A percentile compares a stretch with the other conserved stretches of the same genome.
Conservation (phyloP, 1,140 invertebrate genomes). For the Neelides sp. region DNA sequence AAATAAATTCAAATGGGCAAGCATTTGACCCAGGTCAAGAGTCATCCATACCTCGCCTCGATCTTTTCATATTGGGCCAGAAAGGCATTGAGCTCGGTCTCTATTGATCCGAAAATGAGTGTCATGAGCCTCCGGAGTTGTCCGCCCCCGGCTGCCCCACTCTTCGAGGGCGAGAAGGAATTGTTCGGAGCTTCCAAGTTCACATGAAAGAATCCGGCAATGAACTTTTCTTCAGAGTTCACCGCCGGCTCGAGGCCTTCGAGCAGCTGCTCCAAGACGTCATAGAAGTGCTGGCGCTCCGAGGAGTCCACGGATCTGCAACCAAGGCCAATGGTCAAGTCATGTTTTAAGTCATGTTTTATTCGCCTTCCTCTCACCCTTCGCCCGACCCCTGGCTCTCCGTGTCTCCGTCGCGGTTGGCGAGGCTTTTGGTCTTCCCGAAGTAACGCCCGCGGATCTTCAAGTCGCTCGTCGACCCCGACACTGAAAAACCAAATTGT, state of each 20-base stretch:
- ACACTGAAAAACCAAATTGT: conserved; percentile 12
- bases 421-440: conserved; percentile 28
- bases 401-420: conserved; percentile 28
- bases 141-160: conserved; percentile 33
- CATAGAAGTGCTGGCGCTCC: conserved; percentile 50
- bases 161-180: conserved; percentile 32
- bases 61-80: conserved; percentile 71
- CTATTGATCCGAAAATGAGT: conserved; percentile 70
- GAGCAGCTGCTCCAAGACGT: conserved; percentile 64
- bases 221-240: conserved; percentile 90
- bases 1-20: no score
- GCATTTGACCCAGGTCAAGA: no score
- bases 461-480: conserved; percentile 19
- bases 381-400: conserved; percentile 31
- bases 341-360: background rate
- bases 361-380: conserved; percentile 14
- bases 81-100: conserved; percentile 71
- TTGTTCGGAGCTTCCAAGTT: conserved; percentile 41
- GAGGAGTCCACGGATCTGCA: conserved; percentile 38
- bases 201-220: conserved; percentile 81
- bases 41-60: conserved; percentile 72
- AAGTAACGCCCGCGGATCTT: conserved; percentile 23
- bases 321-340: background rate
- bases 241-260: conserved; percentile 82
- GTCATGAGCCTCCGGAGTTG: conserved; percentile 73